These are phyloP conservation scores for Archivesica marissinica DNA, from an alignment of 1,140 invertebrate genomes.

Conservation along the genomic window DNA sequence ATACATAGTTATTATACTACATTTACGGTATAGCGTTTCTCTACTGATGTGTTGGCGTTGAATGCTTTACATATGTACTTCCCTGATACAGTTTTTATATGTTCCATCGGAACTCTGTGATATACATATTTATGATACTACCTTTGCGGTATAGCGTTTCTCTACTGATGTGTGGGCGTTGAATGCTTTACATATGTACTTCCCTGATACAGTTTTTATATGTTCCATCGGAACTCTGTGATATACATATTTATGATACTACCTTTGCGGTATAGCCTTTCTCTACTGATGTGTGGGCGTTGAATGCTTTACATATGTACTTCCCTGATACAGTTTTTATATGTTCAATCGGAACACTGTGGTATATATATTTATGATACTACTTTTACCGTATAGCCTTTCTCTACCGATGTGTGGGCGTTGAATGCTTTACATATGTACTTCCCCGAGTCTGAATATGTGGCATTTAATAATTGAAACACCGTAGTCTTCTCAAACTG, in stretches of 20 bases:
- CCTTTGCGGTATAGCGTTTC: background rate
- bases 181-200: too few species aligned
- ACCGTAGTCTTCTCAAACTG: conserved; percentile 5
- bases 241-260: background rate
- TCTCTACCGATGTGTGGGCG: background rate
- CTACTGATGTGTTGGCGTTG: too few species aligned
- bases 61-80: too few species aligned
- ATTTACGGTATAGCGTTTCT: background rate
- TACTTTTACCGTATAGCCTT: background rate
- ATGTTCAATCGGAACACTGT: too few species aligned
- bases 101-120: background rate
- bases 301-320: conserved; percentile 30
- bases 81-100: too few species aligned
- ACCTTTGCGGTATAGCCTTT: conserved; percentile 2
- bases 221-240: background rate
- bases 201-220: too few species aligned
- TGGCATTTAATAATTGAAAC: conserved; percentile 34
- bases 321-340: background rate
- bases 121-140: background rate
- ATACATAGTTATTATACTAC: background rate
- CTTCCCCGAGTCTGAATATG: background rate
- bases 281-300: background rate
- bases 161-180: too few species aligned
- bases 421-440: conserved; percentile 39
- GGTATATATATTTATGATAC: background rate